Base-by-base conservation (phyloP, 2,797 vertebrate species). In the Champsocephalus gunnari region DNA sequence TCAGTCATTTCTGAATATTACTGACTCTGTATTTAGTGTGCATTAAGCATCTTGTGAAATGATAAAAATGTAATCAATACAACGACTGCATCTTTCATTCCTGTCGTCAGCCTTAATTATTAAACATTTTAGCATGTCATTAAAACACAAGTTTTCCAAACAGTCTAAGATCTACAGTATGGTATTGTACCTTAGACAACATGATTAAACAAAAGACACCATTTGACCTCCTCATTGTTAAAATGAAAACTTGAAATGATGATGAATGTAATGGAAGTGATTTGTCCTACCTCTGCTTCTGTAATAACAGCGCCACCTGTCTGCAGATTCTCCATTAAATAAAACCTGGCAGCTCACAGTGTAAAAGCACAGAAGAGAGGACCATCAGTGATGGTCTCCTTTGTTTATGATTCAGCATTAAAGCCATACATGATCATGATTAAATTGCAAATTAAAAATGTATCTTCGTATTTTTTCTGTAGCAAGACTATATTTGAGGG, bases 251-350 rank as follows among this genome's bases (percentile, higher is more conserved):
- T 3, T 43, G 1, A 66, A 21, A 10, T 4, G 43, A 0, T 16
- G 14, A 28, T 11, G 10, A 13, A 21, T 8, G 19, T 24, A 12
- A 9, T 13, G 32, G 5, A 34, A 17, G 19, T 14, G 10, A 32
- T 56, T 34, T 14, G 51, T 49, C 10, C 5, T 12, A n/a, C 17
- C n/a, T 58, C 28, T 66, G 24, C 10, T 28, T 17, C 19, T 76
- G 11, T 5, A 9, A 44, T 13, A 83, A 75, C 65, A 67, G 75
- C 45, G 4, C 73, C 81, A 63, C 48, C 75, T 75, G 51, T 49
- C 51, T 57, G 76, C 67, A 76, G 45, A 53, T 28, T 49, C 49
- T 4, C 8, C 57, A 44, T 24, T 17, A 45, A 47, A 47, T 10
- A 6, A 1, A 49, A 43, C 16, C 19, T 11, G 4, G 10, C 9